Conservation (phyloP, 2,113 vertebrate species). For the Austrofundulus limnaeus region DNA sequence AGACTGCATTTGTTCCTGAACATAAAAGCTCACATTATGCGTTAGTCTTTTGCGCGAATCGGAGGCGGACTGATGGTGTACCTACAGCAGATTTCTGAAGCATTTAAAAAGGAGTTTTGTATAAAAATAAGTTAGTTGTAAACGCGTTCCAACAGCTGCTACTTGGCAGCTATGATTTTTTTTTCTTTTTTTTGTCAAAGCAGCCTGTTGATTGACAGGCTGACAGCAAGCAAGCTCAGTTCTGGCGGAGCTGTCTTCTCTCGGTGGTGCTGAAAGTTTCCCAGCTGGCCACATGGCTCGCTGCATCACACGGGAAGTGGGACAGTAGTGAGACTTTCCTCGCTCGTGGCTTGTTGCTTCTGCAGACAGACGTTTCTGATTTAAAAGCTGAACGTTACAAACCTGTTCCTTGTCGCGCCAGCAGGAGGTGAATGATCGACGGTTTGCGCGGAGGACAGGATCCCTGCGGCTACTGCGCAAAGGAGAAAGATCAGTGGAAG, state of each 20-base stretch:
- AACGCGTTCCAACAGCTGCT: neutral
- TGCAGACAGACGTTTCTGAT: neutral
- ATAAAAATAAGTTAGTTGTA: neutral
- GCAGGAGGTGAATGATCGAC: neutral
- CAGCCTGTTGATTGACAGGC: conserved; percentile 56
- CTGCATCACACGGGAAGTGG: conserved; percentile 1
- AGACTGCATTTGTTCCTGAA: conserved; percentile 11
- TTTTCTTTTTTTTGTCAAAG: conserved; percentile 36
- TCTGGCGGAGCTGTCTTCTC: conserved; percentile 66
- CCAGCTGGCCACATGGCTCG: conserved; percentile 23
- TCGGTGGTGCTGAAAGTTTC: conserved; percentile 78
- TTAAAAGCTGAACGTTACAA: neutral
- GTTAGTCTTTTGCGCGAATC: conserved; percentile 21
- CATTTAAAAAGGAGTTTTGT: neutral
- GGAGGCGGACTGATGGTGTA: neutral
- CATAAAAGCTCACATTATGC: neutral
- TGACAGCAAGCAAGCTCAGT: conserved; percentile 28
- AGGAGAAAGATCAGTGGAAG: conserved; percentile 27
- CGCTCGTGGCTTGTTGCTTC: neutral
- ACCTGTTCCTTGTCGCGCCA: neutral
- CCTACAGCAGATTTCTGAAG: no score
- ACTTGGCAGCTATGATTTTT: conserved; percentile 27
- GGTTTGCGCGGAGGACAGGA: conserved; percentile 1
- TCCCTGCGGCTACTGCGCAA: conserved; percentile 30
- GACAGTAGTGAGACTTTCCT: neutral